Evolutionary conservation across 2,888 invertebrate species (phyloP).

Genomic region (Dryococelus australis): DNA sequence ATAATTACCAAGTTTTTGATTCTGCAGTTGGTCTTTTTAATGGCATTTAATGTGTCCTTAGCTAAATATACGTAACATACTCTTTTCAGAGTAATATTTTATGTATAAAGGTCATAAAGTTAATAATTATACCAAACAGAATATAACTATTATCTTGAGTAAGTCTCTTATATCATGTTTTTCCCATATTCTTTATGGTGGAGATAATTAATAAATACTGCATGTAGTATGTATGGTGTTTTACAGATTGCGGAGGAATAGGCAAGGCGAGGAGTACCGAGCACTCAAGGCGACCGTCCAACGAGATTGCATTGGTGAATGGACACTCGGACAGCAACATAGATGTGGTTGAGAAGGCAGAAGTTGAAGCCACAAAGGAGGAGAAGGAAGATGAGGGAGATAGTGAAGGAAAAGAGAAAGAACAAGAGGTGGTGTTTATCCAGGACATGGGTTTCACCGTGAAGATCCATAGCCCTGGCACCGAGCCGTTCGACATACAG

Average conservation of each 20-base stretch:
- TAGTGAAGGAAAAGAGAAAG: constrained; percentile 59
- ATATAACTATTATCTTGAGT: no score
- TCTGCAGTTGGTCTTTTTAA: no score
- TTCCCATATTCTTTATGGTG: no score
- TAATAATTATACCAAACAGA: no score
- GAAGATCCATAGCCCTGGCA: constrained; percentile 91
- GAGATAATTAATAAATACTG: no score
- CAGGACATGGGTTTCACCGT: constrained; percentile 93
- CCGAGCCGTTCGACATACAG: constrained; percentile 93
- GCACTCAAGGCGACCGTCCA: neutral
- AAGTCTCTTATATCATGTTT: no score
- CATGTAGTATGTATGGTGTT: neutral
- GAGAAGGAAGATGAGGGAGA: constrained; percentile 61
- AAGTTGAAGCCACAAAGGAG: constrained; percentile 47
- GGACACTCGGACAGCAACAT: neutral
- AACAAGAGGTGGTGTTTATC: constrained; percentile 84
- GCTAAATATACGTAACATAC: no score
- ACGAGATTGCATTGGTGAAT: neutral
- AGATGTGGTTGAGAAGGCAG: constrained; percentile 1
- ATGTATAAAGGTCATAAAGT: no score
- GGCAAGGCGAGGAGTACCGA: neutral
- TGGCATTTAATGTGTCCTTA: no score
- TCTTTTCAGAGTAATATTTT: no score
- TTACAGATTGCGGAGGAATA: neutral
- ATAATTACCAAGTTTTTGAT: no score